These are phyloP conservation scores for Motacilla alba DNA, from an alignment of 2,113 vertebrate genomes.

Conservation along the genomic window DNA sequence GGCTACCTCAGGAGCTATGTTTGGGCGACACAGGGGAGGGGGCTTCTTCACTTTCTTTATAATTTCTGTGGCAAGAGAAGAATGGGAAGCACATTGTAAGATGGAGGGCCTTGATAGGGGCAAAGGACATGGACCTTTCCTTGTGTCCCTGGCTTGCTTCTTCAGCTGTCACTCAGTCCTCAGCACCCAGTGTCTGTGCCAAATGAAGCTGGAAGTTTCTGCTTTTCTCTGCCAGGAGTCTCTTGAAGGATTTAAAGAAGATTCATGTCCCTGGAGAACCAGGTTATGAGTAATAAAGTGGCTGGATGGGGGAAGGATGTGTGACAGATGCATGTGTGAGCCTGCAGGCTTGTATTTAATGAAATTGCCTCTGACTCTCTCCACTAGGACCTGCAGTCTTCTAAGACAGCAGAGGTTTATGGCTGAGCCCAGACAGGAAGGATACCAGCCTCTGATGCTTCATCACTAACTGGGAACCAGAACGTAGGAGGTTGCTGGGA, in stretches of 20 bases:
- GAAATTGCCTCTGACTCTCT: neutral
- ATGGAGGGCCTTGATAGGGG: neutral
- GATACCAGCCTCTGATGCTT: neutral
- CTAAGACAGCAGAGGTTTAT: neutral
- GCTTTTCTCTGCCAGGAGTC: neutral
- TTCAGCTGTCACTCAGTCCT: neutral
- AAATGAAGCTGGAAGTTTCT: neutral
- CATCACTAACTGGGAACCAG: neutral
- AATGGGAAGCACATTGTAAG: neutral
- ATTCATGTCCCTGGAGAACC: neutral
- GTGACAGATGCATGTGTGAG: neutral
- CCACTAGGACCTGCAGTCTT: neutral
- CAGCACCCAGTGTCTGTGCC: neutral
- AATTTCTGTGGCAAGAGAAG: slow-evolving; percentile 79
- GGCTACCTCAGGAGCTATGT: slow-evolving; percentile 82
- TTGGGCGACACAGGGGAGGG: slow-evolving; percentile 85
- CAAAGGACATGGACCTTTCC: neutral
- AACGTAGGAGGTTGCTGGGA: neutral
- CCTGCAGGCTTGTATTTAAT: neutral
- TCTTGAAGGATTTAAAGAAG: neutral
- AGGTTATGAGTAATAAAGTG: neutral
- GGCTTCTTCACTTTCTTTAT: slow-evolving; percentile 89
- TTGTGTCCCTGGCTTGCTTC: neutral
- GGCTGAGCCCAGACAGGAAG: neutral
- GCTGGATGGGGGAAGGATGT: neutral